A percentile compares a stretch with the other conserved stretches of the same genome.
Conservation (phyloP, 2,797 vertebrate genomes). For the Sylvia borin region DNA sequence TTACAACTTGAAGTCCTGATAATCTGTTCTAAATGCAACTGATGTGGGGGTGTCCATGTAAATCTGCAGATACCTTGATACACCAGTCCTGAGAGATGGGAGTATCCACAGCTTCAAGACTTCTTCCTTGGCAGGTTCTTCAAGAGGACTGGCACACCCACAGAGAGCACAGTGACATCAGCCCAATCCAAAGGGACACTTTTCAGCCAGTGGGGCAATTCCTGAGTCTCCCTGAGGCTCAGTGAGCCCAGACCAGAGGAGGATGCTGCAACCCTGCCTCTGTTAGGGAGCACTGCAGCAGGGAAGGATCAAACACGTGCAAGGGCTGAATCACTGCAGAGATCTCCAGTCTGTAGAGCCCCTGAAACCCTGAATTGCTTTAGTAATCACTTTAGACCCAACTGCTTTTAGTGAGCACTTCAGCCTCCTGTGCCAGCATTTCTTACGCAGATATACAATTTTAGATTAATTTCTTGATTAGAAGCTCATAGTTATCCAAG, state of each 20-base stretch:
- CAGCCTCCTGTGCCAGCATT: conserved; percentile 41
- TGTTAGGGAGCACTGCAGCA: neutral
- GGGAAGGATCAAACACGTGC: neutral
- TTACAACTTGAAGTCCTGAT: neutral
- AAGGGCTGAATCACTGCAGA: neutral
- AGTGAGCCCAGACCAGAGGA: neutral
- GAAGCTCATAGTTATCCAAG: conserved; percentile 64
- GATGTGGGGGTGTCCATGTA: neutral
- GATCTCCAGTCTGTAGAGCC: neutral
- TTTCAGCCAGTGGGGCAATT: neutral
- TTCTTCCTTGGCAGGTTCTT: neutral
- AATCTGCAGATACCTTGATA: neutral
- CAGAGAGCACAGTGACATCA: neutral
- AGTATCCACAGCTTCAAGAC: neutral
- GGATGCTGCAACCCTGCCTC: neutral
- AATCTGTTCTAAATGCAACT: neutral
- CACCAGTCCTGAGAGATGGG: neutral
- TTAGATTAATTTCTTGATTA: conserved; percentile 65
- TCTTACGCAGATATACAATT: conserved; percentile 58
- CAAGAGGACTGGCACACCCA: neutral
- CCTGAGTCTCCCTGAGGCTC: neutral
- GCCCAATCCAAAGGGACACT: neutral
- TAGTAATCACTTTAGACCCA: conserved; percentile 54
- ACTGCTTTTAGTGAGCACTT: conserved; percentile 34
- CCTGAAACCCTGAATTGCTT: conserved; percentile 2